Base-by-base conservation (phyloP, 1,140 invertebrate species). In the Aphelenchoides fujianensis region DNA sequence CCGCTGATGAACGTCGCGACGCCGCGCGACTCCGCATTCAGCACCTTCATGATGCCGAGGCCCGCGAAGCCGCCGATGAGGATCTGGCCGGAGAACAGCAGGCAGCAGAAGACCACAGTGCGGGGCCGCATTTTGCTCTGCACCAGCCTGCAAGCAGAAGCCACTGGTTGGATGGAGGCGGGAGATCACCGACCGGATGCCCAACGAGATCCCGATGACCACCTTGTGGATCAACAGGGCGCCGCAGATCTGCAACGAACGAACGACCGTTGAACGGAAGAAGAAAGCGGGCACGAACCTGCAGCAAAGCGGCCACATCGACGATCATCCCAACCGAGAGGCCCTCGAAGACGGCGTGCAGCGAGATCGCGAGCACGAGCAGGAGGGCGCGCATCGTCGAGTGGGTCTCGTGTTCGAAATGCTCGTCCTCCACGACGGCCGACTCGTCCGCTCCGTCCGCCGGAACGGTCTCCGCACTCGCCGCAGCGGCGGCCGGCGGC, bases 31-130 rank as follows among this genome's bases (percentile, higher is more conserved):
- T 34, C 37, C 3, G 31, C n/a, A 41, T 62, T 63, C 31, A 83
- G 55, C 30, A 82, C 52, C 16, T 77, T 52, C 68, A 82, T 77
- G 27, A 85, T 59, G 41, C 66, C 72, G 5, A 84, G 55, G 1
- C 83, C 79, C 27, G 62, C 66, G 41, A 83, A 76, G 9, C 83
- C 83, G 28, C 87, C 87, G 64, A 88, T 63, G 0, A 92, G 90
- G 9, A 90, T 89, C 0, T 91, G 89, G n/a, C 89, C 73, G 0
- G 90, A 90, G 79, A 90, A 90, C 1, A 89, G 74, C 27, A 86
- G 74, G 55, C 89, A 85, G 66, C 89, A 90, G 0, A 89, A 82
- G 2, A 90, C 79, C 7, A 90, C 88, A 0, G 87, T 88, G 35
- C 83, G 79, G 2, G 85, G 84, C 19, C 88, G 87, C 1, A 91